phyloP scores from a whole-genome alignment of 2,797 vertebrate species.

The Lacerta bilineata region DNA sequence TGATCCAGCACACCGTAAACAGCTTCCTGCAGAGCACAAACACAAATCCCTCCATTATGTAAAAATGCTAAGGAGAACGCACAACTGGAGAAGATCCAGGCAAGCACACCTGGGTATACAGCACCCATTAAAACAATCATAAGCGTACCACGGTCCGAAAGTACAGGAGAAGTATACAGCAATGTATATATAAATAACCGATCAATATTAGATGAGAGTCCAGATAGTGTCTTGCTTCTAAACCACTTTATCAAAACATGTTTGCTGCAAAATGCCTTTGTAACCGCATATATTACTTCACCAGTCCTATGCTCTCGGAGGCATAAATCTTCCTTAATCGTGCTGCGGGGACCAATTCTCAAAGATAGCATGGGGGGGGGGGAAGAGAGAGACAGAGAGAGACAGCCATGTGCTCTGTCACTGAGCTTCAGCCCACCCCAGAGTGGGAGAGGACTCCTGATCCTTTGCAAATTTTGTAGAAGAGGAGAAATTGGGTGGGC shows the following conservation, averaged over 20 bases:
- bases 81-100: no score
- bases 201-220: neutral
- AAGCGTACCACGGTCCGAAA: neutral
- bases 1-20: no score
- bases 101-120: no score
- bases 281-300: neutral
- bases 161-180: neutral
- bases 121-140: neutral
- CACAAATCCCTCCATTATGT: no score
- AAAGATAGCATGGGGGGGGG: no score
- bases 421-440: neutral
- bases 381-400: no score
- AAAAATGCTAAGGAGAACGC: no score
- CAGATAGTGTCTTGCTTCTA: neutral
- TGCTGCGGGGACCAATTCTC: neutral
- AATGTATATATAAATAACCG: neutral
- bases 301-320: neutral
- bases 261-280: neutral
- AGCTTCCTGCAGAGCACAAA: no score
- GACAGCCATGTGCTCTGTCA: neutral
- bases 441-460: neutral
- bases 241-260: neutral
- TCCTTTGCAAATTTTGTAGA: neutral
- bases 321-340: neutral
- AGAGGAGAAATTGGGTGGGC: neutral